Evolutionary conservation across 2,888 invertebrate species (phyloP), one percentile per base, ranked within the genome.

Genomic region (Brachylomia viminalis): DNA sequence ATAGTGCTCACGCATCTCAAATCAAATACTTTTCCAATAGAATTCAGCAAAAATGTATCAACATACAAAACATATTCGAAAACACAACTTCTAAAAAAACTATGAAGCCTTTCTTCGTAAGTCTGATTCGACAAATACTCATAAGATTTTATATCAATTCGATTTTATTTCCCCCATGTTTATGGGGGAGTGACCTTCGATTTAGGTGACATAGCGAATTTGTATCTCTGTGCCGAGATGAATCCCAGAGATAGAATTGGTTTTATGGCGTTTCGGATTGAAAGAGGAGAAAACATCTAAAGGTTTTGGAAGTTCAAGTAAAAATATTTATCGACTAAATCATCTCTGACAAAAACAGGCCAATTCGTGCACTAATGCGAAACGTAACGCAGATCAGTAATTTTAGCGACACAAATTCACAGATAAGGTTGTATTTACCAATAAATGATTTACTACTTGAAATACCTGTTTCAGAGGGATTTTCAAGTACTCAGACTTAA

Each of bases 141-240:
- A 85, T 82, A 86, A 79, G 76, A 77, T 83, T 83, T 78, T 84
- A 87, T 84, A 82, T 84, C 88, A 85, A 88, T 84, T 82, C 69
- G 61, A 74, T 59, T n/a, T 59, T n/a, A 33, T 67, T 33, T 33
- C 10, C 70, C 54, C 72, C 67, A 72, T 82, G 69, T 77, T 80
- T 79, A 82, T 73, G 79, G 75, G 27, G 70, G 30, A 70, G 49
- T 74, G 73, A 81, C 68, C 61, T 85, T 82, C 61, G 47, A 82
- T 82, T 56, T 62, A 59, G 33, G 66, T 70, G 47, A 67, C 67
- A 68, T 58, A 13, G 66, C 52, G 15, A 54, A 61, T 76, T 66
- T 69, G 42, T 76, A n/a, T 72, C 42, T 38, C 49, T 52, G 38
- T 49, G 42, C 42, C 30, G 65, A 65, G 30, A 80, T 66, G 49